These are phyloP conservation scores for Tetraodon nigroviridis DNA, from an alignment of 2,113 vertebrate genomes.

Conservation along the genomic window DNA sequence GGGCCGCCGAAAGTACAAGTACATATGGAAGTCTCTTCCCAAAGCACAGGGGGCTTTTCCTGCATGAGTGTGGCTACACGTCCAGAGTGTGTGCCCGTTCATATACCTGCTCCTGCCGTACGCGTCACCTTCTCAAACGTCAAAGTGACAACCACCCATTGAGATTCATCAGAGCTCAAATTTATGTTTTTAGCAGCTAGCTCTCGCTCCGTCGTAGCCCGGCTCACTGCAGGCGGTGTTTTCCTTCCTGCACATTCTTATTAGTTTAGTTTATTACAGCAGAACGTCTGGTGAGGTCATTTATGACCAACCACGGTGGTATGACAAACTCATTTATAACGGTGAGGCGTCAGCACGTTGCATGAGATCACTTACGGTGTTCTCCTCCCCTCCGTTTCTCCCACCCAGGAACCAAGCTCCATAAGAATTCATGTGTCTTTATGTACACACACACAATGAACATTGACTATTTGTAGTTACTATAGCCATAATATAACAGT, in stretches of 20 bases:
- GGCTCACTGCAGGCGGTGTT: constrained; percentile 73
- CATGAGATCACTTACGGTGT: constrained; percentile 75
- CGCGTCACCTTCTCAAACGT: constrained; percentile 68
- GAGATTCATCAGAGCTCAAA: constrained; percentile 79
- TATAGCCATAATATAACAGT: no score
- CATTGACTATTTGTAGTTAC: constrained; percentile 43
- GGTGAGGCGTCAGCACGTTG: constrained; percentile 75
- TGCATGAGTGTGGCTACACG: constrained; percentile 69
- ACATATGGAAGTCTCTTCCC: constrained; percentile 83
- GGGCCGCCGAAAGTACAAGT: constrained; percentile 74
- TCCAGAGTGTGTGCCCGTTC: constrained; percentile 69
- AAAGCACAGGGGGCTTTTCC: constrained; percentile 79
- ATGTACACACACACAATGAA: constrained; percentile 75
- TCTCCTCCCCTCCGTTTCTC: constrained; percentile 8
- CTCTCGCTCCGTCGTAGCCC: constrained; percentile 44
- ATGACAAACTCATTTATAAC: constrained; percentile 82
- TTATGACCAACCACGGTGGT: constrained; percentile 79
- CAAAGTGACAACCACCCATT: constrained; percentile 70
- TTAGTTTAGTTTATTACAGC: constrained; percentile 84
- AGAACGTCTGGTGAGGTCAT: constrained; percentile 86
- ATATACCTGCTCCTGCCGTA: constrained; percentile 35
- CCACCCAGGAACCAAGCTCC: constrained; percentile 45
- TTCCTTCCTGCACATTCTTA: constrained; percentile 78
- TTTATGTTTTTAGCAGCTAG: constrained; percentile 73
- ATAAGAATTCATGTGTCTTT: constrained; percentile 83